phyloP scores from a whole-genome alignment of 1,140 invertebrate genomes.

The Bombus haemorrhoidalis region DNA sequence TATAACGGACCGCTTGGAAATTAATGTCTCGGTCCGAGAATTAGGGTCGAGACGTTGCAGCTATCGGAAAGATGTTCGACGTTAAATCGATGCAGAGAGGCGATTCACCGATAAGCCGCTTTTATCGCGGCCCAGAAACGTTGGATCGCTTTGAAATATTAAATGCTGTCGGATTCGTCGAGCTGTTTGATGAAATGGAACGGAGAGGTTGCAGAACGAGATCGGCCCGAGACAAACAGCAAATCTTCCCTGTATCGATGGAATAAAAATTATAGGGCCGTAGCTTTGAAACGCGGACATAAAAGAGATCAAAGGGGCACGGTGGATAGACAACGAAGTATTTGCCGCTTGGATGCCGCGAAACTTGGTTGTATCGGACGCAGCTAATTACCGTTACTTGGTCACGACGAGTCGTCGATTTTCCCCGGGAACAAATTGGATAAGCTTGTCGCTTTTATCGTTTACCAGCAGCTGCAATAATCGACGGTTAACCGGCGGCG shows the following conservation, averaged over 20 bases:
- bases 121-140: constrained; percentile 15
- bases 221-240: background rate
- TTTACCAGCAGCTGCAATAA: background rate
- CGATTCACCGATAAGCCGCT: constrained; percentile 22
- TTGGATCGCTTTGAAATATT: constrained; percentile 4
- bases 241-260: background rate
- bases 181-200: background rate
- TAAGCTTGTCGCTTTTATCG: background rate
- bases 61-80: constrained; percentile 1
- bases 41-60: background rate
- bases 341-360: too few relatives aligned
- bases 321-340: too few relatives aligned
- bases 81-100: constrained; percentile 22
- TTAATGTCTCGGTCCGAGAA: constrained; percentile 1
- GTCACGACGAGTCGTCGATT: background rate
- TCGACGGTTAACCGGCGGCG: background rate
- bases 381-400: constrained; percentile 24
- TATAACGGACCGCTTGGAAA: background rate
- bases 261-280: background rate
- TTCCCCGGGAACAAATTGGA: background rate
- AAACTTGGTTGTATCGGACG: background rate
- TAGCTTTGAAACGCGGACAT: background rate
- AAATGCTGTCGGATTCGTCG: background rate
- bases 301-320: background rate
- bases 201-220: too few relatives aligned